These are phyloP conservation scores for rabbit (Oryctolagus cuniculus) DNA, from an alignment of 2,113 vertebrate genomes.

Conservation along the genomic window mOryCun1.1 NC_091437.1:66925501-66926000, in stretches of 20 bases:
- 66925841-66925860: no score
- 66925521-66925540: not conserved
- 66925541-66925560: not conserved
- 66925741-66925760: not conserved
- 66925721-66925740: not conserved
- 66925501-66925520: not conserved
- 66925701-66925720: not conserved
- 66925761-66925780: not conserved
- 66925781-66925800: not conserved
- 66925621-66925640: not conserved
- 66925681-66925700: not conserved
- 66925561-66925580: not conserved
- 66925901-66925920: not conserved
- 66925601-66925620: not conserved
- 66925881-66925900: not conserved
- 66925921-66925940: not conserved
- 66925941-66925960: not conserved
- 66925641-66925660: not conserved
- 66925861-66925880: not conserved
- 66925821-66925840: no score
- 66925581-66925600: not conserved
- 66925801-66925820: not conserved
- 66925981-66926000: not conserved
- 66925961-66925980: not conserved
- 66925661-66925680: not conserved